Percentiles rank a stretch among this genome's conserved stretches.
phyloP scores from a whole-genome alignment of 64 coral and sea anemone genomes.

The Montipora capricornis region DNA sequence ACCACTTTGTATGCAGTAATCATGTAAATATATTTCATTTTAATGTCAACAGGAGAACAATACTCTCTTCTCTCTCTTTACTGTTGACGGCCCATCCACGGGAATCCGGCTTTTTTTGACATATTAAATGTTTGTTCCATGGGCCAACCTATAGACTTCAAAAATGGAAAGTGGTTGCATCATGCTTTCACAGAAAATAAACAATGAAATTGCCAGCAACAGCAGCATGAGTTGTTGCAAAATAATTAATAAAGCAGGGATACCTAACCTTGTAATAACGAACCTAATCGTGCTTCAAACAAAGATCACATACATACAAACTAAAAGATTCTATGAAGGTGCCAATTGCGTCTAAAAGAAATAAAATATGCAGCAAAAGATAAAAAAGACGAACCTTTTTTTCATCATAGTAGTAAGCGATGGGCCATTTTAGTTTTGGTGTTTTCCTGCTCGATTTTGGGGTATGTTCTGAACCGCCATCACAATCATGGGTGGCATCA shows the following conservation, averaged over 20 bases:
- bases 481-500: neutral
- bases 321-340: constrained; percentile 3
- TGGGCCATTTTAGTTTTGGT: neutral
- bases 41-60: constrained; percentile 26
- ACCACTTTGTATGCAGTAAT: neutral
- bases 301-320: constrained; percentile 33
- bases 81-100: neutral
- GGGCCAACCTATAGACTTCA: constrained; percentile 51
- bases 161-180: constrained; percentile 50
- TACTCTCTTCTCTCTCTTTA: constrained; percentile 2
- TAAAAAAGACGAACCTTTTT: constrained; percentile 6
- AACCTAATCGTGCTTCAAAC: constrained; percentile 17
- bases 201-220: constrained; percentile 33
- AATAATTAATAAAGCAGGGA: neutral
- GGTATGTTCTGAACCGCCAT: constrained; percentile 20
- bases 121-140: constrained; percentile 55
- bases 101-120: neutral
- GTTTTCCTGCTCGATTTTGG: constrained; percentile 16
- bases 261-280: neutral
- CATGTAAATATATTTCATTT: constrained; percentile 9
- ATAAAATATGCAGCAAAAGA: constrained; percentile 35
- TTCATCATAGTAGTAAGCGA: constrained; percentile 25
- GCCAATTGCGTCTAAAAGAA: constrained; percentile 33
- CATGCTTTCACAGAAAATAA: constrained; percentile 39
- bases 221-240: constrained; percentile 28